Conservation (phyloP, 2,888 invertebrate species). For the Pilophorus perplexus region DNA sequence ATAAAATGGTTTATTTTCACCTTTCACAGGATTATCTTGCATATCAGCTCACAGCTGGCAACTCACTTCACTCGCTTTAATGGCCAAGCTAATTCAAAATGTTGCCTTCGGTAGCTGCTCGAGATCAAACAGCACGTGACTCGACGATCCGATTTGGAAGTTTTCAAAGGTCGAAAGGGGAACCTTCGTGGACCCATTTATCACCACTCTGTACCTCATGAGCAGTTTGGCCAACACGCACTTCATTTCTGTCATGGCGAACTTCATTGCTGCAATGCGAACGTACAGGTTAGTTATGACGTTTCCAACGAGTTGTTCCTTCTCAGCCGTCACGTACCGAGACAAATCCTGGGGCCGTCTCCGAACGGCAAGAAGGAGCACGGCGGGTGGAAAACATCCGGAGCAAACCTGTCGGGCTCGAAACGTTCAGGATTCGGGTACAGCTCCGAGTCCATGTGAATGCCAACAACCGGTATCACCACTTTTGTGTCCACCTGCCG, state of each 20-base stretch:
- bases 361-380: conserved; percentile 44
- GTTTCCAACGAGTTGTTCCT: neutral
- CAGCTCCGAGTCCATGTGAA: conserved; percentile 56
- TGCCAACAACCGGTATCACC: conserved; percentile 52
- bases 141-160: too few relatives aligned
- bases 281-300: neutral
- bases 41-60: too few relatives aligned
- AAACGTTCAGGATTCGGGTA: conserved; percentile 57
- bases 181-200: neutral
- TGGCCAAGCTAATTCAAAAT: too few relatives aligned
- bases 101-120: too few relatives aligned
- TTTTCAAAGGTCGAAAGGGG: too few relatives aligned
- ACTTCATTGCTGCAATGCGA: conserved; percentile 21
- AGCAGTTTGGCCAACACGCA: conserved; percentile 26
- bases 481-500: conserved; percentile 6
- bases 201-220: conserved; percentile 6
- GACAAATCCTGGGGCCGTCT: conserved; percentile 42
- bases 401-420: conserved; percentile 56
- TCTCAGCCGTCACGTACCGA: conserved; percentile 23
- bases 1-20: too few relatives aligned
- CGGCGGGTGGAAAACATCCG: conserved; percentile 49
- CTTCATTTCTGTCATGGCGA: conserved; percentile 25
- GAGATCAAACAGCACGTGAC: too few relatives aligned
- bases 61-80: too few relatives aligned
- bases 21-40: too few relatives aligned